Evolutionary conservation across 2,113 vertebrate species (phyloP), one percentile per base, ranked within the genome.

Genomic region (Platysteira castanea): DNA sequence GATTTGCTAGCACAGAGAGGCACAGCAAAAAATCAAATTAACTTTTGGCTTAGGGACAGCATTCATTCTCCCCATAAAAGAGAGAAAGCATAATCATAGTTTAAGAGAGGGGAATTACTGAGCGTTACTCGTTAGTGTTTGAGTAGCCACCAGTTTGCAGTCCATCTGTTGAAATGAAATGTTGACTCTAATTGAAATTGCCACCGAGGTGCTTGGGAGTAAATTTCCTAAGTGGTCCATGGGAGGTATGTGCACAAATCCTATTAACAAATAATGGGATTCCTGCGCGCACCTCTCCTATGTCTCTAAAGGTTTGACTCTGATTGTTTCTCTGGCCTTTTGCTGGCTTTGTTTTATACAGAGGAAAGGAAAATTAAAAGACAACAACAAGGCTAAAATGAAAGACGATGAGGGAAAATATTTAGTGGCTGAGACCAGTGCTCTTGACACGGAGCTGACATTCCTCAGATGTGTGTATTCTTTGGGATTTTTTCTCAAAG

Each of bases 401-500:
- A 67, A 91, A 79, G 68, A 95, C 90, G 93, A 86, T 59, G 74
- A 97, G 95, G 91, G 92, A 82, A 70, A 87, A 42, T 96, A 94
- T 74, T 87, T 96, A 89, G 85, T 95, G 56, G 60, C 52, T 89
- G 84, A 93, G 82, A 96, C 86, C 93, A 96, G 86, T 76, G 91
- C 85, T 96, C 85, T 93, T 93, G 93, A 93, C 79, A 92, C 54
- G 63, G 93, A 97, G 74, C 89, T 89, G 96, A 97, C 96, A 94
- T 93, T 97, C 94, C 92, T 97, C 94, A 93, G 93, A 95, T 94
- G 21, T 92, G 61, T 89, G 75, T 95, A 78, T 91, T 94, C 96
- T 97, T 97, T 97, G 97, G 96, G 96, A 94, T 92, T 95, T 94
- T 97, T 49, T 95, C 95, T 78, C 78, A 89, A 74, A 93, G 87